These are phyloP conservation scores for Enteromius mattozi DNA, from an alignment of 2,797 vertebrate species.

Conservation along the genomic window DNA sequence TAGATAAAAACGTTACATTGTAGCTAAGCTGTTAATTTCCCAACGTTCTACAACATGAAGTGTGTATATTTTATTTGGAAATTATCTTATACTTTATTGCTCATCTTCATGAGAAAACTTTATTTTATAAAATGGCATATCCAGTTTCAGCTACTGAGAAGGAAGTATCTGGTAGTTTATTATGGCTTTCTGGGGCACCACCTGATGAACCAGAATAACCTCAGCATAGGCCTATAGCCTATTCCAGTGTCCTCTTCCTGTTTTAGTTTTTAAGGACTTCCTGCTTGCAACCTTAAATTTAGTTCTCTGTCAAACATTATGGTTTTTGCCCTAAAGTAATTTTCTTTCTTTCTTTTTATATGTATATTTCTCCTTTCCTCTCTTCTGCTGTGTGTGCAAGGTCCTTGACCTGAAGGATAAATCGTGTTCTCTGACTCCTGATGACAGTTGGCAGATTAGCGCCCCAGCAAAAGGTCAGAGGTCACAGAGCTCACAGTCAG, in stretches of 20 bases:
- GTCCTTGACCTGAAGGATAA: conserved; percentile 64
- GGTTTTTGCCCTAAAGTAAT: background rate
- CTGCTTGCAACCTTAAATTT: background rate
- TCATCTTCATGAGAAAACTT: background rate
- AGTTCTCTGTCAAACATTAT: background rate
- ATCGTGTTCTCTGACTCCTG: conserved; percentile 66
- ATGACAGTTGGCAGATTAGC: conserved; percentile 67
- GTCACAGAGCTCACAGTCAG: conserved; percentile 58
- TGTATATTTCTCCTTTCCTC: background rate
- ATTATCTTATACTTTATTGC: background rate
- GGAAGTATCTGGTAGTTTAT: conserved; percentile 30
- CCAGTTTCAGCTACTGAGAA: background rate
- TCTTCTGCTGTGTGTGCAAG: conserved; percentile 52
- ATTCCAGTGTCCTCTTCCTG: conserved; percentile 55
- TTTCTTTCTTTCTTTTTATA: background rate
- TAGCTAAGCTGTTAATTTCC: background rate
- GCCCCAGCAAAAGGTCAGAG: conserved; percentile 58
- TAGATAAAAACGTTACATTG: background rate
- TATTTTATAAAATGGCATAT: background rate
- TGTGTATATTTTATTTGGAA: background rate
- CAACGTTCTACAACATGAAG: background rate
- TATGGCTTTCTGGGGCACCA: conserved; percentile 31
- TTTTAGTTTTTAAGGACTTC: conserved; percentile 33
- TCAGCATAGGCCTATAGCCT: conserved; percentile 5
- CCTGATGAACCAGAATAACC: conserved; percentile 28